A percentile compares a stretch with the other conserved stretches of the same genome.
phyloP scores from a whole-genome alignment of 2,888 invertebrate species.

The Macaria notata region DNA sequence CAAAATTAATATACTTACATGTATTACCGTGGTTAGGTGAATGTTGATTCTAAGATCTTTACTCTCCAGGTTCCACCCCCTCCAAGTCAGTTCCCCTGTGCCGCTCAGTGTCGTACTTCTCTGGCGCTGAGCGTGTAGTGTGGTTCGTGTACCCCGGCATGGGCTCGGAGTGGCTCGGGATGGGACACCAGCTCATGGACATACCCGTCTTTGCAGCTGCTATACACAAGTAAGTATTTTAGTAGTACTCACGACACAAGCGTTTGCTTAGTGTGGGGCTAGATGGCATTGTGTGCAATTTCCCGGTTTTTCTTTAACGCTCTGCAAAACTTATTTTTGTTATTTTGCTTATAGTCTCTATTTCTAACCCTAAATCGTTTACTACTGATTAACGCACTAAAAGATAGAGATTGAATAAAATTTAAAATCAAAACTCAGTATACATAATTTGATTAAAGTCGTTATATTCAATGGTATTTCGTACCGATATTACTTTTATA shows the following conservation, averaged over 20 bases:
- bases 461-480: too few relatives aligned
- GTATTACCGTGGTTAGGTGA: too few relatives aligned
- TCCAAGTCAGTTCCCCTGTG: too few relatives aligned
- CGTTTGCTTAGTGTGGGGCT: too few relatives aligned
- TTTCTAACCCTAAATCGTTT: too few relatives aligned
- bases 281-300: background rate
- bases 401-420: background rate
- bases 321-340: background rate
- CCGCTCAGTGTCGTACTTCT: too few relatives aligned
- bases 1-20: too few relatives aligned
- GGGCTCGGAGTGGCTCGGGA: constrained; percentile 94
- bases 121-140: constrained; percentile 84
- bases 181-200: constrained; percentile 89
- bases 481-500: too few relatives aligned
- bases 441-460: too few relatives aligned
- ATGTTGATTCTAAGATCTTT: too few relatives aligned
- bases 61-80: too few relatives aligned
- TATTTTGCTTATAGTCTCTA: too few relatives aligned
- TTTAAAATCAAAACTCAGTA: background rate
- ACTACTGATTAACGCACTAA: background rate
- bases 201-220: constrained; percentile 88
- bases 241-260: background rate
- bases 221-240: constrained; percentile 81
- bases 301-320: background rate
- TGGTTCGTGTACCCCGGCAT: constrained; percentile 97